These are phyloP conservation scores for Drosophila biarmipes DNA, from an alignment of 1,140 invertebrate genomes.

Conservation along the genomic window DNA sequence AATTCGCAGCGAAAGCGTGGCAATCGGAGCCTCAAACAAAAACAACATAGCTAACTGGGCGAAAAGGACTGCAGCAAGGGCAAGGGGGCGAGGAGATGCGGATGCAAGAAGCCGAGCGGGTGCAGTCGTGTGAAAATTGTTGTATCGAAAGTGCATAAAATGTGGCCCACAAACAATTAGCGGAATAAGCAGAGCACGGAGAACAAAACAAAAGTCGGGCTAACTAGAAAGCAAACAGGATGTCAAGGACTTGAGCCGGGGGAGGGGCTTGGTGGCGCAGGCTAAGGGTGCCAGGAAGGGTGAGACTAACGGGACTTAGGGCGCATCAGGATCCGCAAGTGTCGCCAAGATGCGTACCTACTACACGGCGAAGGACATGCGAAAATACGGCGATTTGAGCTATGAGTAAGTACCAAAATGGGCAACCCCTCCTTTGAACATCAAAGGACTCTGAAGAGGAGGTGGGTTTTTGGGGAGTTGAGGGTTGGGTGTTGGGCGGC, in stretches of 20 bases:
- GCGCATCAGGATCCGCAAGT: conserved; percentile 35
- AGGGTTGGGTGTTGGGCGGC: not conserved
- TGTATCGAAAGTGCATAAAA: conserved; percentile 66
- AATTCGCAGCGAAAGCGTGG: conserved; percentile 16
- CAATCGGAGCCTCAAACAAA: conserved; percentile 20
- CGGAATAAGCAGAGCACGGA: conserved; percentile 4
- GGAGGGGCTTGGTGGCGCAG: not conserved
- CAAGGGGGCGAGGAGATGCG: not conserved
- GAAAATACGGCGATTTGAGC: conserved; percentile 78
- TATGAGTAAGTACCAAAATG: conserved; percentile 72
- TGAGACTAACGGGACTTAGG: conserved; percentile 18
- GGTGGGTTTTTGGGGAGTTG: not conserved
- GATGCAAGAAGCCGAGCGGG: conserved; percentile 1
- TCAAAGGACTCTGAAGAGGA: conserved; percentile 1
- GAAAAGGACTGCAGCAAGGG: too few species aligned
- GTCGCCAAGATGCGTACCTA: conserved; percentile 68
- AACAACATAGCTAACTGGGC: conserved; percentile 10
- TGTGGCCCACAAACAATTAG: conserved; percentile 66
- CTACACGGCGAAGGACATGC: conserved; percentile 71
- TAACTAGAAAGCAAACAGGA: conserved; percentile 34
- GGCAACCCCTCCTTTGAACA: not conserved
- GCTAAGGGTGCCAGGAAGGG: not conserved
- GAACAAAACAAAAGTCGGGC: conserved; percentile 34
- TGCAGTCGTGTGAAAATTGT: conserved; percentile 64
- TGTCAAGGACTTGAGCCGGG: conserved; percentile 64